A percentile compares a stretch with the other conserved stretches of the same genome.
Conservation (phyloP, 2,888 invertebrate genomes). For the Microdon myrmicae region DNA sequence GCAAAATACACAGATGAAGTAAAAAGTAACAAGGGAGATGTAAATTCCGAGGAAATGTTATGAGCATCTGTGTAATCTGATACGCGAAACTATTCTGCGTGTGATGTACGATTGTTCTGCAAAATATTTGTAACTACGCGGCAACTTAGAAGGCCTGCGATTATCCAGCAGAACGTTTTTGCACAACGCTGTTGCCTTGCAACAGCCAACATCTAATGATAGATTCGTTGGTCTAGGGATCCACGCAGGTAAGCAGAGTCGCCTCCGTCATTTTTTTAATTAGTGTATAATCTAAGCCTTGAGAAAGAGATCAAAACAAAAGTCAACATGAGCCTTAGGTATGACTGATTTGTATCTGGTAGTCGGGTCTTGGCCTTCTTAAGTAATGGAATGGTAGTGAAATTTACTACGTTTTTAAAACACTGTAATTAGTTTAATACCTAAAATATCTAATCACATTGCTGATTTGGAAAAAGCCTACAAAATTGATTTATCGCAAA, state of each 20-base stretch:
- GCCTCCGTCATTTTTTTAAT: conserved; percentile 17
- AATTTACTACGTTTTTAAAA: neutral
- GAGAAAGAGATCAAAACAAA: conserved; percentile 43
- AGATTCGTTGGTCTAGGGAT: conserved; percentile 2
- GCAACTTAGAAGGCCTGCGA: conserved; percentile 32
- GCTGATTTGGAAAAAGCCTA: neutral
- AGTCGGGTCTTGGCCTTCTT: too few species aligned
- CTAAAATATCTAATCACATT: neutral
- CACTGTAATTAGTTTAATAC: neutral
- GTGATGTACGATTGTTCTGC: conserved; percentile 11
- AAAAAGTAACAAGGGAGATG: neutral
- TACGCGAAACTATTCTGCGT: conserved; percentile 28
- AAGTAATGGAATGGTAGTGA: too few species aligned
- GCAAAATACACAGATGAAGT: neutral
- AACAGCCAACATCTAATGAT: too few species aligned
- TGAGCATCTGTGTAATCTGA: conserved; percentile 48
- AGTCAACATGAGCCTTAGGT: conserved; percentile 18
- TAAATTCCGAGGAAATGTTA: conserved; percentile 17
- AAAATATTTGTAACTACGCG: conserved; percentile 17
- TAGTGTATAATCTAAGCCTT: conserved; percentile 29
- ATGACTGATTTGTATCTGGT: too few species aligned
- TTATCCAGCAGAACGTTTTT: conserved; percentile 43
- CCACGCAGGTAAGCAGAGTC: neutral
- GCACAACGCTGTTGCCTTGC: conserved; percentile 22
- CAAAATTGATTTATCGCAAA: too few species aligned